Evolutionary conservation across 2,113 vertebrate genomes (phyloP).

Genomic region (Pandion haliaetus): DNA sequence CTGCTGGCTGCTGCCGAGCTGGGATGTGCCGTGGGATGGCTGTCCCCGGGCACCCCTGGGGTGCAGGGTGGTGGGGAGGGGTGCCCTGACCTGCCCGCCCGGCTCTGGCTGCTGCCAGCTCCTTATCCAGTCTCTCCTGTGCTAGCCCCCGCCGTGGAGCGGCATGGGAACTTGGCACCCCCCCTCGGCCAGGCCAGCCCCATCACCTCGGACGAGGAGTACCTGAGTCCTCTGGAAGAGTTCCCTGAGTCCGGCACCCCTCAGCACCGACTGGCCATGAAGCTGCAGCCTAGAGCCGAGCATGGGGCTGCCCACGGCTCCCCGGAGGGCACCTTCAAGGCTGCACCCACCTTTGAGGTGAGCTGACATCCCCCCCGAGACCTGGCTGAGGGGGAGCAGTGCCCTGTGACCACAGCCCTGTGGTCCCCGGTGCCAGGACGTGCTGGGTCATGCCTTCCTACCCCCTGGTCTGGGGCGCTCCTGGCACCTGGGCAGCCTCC

Average conservation of each 20-base stretch:
- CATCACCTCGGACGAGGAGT: slow-evolving; percentile 96
- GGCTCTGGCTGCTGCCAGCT: background rate
- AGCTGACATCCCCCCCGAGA: background rate
- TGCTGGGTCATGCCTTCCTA: background rate
- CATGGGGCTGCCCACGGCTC: slow-evolving; percentile 45
- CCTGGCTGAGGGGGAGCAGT: background rate
- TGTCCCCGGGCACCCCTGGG: background rate
- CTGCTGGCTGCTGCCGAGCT: background rate
- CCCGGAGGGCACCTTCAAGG: slow-evolving; percentile 81
- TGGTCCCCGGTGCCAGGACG: background rate
- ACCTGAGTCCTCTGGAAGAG: slow-evolving; percentile 95
- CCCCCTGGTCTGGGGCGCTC: background rate
- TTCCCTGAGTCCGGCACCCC: slow-evolving; percentile 80
- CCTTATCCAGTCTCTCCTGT: background rate
- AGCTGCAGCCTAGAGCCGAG: slow-evolving; percentile 66
- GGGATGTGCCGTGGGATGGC: background rate
- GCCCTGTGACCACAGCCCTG: background rate
- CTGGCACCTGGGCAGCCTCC: background rate
- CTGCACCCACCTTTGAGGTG: slow-evolving; percentile 92
- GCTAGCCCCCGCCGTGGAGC: slow-evolving; percentile 48
- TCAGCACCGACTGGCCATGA: slow-evolving; percentile 68
- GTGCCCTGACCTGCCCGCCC: background rate
- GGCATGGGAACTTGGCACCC: slow-evolving; percentile 68
- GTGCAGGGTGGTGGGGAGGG: too few species aligned
- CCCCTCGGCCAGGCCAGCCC: slow-evolving; percentile 87